Base-by-base conservation (phyloP, 1,140 invertebrate species). In the Acyrthosiphon pisum region DNA sequence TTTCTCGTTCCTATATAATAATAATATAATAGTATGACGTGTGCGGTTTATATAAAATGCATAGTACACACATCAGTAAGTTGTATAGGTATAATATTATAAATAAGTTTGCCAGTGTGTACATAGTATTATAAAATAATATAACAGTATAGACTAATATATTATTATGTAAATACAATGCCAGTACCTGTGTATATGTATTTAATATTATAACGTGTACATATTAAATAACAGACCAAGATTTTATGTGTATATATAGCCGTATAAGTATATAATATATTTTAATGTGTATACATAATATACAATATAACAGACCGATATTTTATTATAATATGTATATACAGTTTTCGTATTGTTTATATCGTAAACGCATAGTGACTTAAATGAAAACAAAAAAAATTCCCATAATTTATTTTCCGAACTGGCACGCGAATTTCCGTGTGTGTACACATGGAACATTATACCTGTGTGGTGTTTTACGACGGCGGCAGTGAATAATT, bases 391-490 rank as follows among this genome's bases (percentile, higher is more conserved):
- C n/a, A n/a, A 76, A 53, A 92, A 92, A 92, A 92, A 50, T 92
- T 53, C 81, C 26, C n/a, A 41, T 83, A 20, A 92, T 92, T 83
- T 84, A 83, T 50, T 48, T 84, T 23, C 35, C 91, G 11, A 92
- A 53, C 44, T 22, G 11, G 9, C 91, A 92, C 91, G 91, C 91
- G 91, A 92, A 92, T 50, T 83, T 84, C 91, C 91, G 91, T 92
- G 91, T 84, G 48, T 81, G 68, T 50, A 35, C 30, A 81, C 44
- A n/a, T 89, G 22, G 18, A 37, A 76, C n/a, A 76, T n/a, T 20
- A 53, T 53, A 53, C 50, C 30, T 76, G 11, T 35, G 23, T 26
- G 30, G n/a, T 18, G 41, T 48, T 48, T 35, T 81, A 91, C 26
- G 68, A 83, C 60, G 90, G 46, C n/a, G 22, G 30, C 48, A 86